These are phyloP conservation scores for Protomyctophum bolini DNA, from an alignment of 2,113 vertebrate species.

Conservation along the genomic window DNA sequence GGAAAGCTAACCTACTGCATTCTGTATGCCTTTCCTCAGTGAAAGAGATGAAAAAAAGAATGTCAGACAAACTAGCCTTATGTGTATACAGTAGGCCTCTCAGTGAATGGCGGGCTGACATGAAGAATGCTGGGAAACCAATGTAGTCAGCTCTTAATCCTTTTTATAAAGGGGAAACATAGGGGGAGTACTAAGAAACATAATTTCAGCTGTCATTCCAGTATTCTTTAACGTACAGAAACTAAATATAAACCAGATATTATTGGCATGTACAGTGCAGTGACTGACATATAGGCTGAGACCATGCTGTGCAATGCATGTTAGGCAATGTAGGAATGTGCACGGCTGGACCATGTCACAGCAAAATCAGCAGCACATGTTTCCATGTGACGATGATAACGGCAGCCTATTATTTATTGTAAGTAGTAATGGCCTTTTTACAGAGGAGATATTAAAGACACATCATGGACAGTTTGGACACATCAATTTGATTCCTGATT, in stretches of 20 bases:
- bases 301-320: slow-evolving; percentile 50
- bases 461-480: neutral
- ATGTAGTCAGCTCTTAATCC: slow-evolving; percentile 64
- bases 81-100: slow-evolving; percentile 61
- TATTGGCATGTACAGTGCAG: slow-evolving; percentile 67
- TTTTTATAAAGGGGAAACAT: slow-evolving; percentile 39
- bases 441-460: too few species aligned
- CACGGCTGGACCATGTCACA: slow-evolving; percentile 48
- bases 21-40: slow-evolving; percentile 16
- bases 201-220: slow-evolving; percentile 72
- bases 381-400: slow-evolving; percentile 21
- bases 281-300: slow-evolving; percentile 57
- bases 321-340: slow-evolving; percentile 54
- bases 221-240: slow-evolving; percentile 48
- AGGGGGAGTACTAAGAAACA: slow-evolving; percentile 47
- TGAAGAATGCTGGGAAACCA: slow-evolving; percentile 53
- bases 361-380: slow-evolving; percentile 57
- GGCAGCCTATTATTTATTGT: slow-evolving; percentile 27
- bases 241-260: slow-evolving; percentile 80
- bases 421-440: neutral
- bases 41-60: slow-evolving; percentile 5
- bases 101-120: slow-evolving; percentile 56
- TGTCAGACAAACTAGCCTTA: slow-evolving; percentile 34
- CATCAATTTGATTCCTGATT: neutral
- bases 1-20: slow-evolving; percentile 5